Base-by-base conservation (phyloP, 2,888 invertebrate species). In the Tetragonula carbonaria region DNA sequence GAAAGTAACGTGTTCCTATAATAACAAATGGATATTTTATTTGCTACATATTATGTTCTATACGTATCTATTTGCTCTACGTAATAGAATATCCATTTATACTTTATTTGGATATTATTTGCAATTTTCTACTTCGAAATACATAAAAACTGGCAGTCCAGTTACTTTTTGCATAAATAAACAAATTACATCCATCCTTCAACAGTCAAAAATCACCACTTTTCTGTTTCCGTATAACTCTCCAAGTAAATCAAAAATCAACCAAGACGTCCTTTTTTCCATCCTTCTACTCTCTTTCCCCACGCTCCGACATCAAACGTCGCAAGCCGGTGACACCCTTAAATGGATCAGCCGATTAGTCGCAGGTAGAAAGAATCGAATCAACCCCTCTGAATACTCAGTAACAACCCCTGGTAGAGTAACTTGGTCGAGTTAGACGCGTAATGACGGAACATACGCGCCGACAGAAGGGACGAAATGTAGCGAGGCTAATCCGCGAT, bases 381-480 rank as follows among this genome's bases (percentile, higher is more conserved):
- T 81, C 62, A 23, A 16, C 28, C 83, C 68, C 72, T n/a, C 21
- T 5, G 28, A 33, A 72, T n/a, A 45, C 68, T 50, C 57, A 28
- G 67, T 11, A 55, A 73, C 73, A 59, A 55, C 50, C 33, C 57
- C 67, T 59, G 6, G 51, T 62, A 62, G 33, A 33, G 18, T 38
- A 33, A n/a, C 21, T 21, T 5, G 14, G 65, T 67, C 50, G 76
- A 76, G 82, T 79, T 85, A 80, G 77, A 67, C 57, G 80, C 82
- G 86, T 85, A 89, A 89, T 82, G 88, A 87, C 78, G 79, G 84
- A 86, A 92, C 93, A 93, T 94, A 94, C 94, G 93, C 93, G 91
- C 88, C 91, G 93, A 93, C 94, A 94, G 92, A 94, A 94, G 94
- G 94, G 93, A 90, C 91, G 91, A 93, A 94, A 94, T 94, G 94